phyloP scores from a whole-genome alignment of 2,113 vertebrate genomes.

The Falcunculus frontatus region DNA sequence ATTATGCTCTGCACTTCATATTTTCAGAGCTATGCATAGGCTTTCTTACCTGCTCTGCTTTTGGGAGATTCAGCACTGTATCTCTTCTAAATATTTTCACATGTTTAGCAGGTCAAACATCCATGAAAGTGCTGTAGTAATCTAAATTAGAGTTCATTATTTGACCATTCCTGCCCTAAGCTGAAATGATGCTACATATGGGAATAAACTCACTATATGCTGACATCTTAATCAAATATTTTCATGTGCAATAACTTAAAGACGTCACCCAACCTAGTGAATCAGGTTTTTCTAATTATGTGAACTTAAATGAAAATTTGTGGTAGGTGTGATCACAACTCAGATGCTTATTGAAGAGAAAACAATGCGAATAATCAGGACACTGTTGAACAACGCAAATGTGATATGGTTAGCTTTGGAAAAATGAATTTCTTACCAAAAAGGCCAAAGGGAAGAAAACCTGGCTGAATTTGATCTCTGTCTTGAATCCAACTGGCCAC shows the following conservation, averaged over 20 bases:
- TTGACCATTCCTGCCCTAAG: not conserved
- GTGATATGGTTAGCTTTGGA: not conserved
- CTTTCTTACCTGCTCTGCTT: not conserved
- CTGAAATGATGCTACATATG: not conserved
- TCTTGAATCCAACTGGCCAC: not conserved
- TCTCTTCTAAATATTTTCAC: constrained; percentile 20
- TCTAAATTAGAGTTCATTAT: constrained; percentile 34
- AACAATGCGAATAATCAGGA: not conserved
- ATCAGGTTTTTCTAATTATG: constrained; percentile 41
- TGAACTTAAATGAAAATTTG: constrained; percentile 4
- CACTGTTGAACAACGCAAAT: not conserved
- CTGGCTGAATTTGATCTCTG: not conserved
- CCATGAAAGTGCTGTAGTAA: not conserved
- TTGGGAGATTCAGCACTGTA: not conserved
- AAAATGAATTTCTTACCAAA: not conserved
- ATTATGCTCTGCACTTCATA: not conserved
- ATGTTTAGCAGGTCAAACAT: constrained; percentile 1
- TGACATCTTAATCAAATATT: constrained; percentile 26
- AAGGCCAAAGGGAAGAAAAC: not conserved
- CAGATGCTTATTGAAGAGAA: not conserved
- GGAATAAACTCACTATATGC: not conserved
- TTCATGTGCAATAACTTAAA: not conserved
- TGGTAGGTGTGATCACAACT: not conserved
- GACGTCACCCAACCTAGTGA: not conserved
- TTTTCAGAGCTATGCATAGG: not conserved